These are phyloP conservation scores for Philopedon plagiatum DNA, from an alignment of 2,888 invertebrate species.

Conservation along the genomic window DNA sequence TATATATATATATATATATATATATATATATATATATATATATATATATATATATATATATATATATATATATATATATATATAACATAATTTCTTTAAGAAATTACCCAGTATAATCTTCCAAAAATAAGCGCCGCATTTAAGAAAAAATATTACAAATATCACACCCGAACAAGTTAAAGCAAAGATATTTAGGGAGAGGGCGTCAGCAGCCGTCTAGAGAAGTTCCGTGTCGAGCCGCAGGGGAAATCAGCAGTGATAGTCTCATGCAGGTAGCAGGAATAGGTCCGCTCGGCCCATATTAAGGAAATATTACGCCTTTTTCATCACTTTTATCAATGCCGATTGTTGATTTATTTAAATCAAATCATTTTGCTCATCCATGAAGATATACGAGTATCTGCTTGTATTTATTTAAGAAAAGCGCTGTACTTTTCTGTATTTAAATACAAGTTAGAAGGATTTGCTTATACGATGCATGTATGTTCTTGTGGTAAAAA, in stretches of 20 bases:
- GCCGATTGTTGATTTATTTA: slow-evolving; percentile 48
- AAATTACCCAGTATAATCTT: background rate
- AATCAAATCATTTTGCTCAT: slow-evolving; percentile 22
- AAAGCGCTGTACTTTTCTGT: too few species aligned
- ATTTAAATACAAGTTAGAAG: too few species aligned
- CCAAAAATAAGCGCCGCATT: background rate
- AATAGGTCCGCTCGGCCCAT: slow-evolving; percentile 58
- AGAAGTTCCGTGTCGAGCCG: slow-evolving; percentile 46
- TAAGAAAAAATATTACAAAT: slow-evolving; percentile 20
- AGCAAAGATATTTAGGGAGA: slow-evolving; percentile 13
- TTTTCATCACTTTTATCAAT: slow-evolving; percentile 54
- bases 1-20: too few species aligned
- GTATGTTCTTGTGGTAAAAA: too few species aligned
- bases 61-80: too few species aligned
- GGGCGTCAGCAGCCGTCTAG: slow-evolving; percentile 30
- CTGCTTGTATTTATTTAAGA: too few species aligned
- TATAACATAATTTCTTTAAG: too few species aligned
- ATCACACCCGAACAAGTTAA: slow-evolving; percentile 14
- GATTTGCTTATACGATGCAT: too few species aligned
- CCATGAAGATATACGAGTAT: background rate
- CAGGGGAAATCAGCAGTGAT: slow-evolving; percentile 62
- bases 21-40: too few species aligned
- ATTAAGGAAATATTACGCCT: slow-evolving; percentile 59
- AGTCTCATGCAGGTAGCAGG: slow-evolving; percentile 59
- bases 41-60: too few species aligned